These are phyloP conservation scores for Thumatha senex DNA, from an alignment of 2,888 invertebrate species.

Conservation along the genomic window DNA sequence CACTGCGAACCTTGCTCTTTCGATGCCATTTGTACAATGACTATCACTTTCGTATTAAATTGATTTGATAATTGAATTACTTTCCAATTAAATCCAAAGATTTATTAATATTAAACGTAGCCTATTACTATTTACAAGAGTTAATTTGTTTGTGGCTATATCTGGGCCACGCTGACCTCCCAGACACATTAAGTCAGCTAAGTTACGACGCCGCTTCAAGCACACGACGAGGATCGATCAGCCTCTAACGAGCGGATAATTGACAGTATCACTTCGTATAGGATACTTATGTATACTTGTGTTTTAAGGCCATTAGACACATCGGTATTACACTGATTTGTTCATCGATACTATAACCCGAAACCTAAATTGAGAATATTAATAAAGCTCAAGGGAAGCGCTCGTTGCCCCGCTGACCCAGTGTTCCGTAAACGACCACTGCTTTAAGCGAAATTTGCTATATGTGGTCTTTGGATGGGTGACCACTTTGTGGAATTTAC, in stretches of 20 bases:
- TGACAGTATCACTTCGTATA: conserved; percentile 61
- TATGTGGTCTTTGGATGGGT: no score
- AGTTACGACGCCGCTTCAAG: conserved; percentile 52
- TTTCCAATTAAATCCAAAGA: background rate
- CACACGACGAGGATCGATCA: conserved; percentile 60
- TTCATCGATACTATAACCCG: conserved; percentile 1
- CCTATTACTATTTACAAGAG: conserved; percentile 32
- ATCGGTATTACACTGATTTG: conserved; percentile 3
- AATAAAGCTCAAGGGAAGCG: no score
- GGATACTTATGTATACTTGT: conserved; percentile 18
- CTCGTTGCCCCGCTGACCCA: no score
- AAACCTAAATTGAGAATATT: no score
- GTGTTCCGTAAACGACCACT: no score
- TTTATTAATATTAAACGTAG: conserved; percentile 28
- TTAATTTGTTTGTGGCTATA: conserved; percentile 35
- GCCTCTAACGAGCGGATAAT: conserved; percentile 70
- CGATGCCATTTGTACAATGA: no score
- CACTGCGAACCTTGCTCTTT: no score
- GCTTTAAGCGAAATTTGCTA: no score
- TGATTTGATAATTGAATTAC: background rate
- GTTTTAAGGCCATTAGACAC: conserved; percentile 26
- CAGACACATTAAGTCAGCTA: conserved; percentile 42
- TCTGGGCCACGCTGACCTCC: conserved; percentile 39
- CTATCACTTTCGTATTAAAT: no score
- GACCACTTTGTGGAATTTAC: no score